phyloP scores from a whole-genome alignment of 2,797 vertebrate species.

The Carcharodon carcharias region DNA sequence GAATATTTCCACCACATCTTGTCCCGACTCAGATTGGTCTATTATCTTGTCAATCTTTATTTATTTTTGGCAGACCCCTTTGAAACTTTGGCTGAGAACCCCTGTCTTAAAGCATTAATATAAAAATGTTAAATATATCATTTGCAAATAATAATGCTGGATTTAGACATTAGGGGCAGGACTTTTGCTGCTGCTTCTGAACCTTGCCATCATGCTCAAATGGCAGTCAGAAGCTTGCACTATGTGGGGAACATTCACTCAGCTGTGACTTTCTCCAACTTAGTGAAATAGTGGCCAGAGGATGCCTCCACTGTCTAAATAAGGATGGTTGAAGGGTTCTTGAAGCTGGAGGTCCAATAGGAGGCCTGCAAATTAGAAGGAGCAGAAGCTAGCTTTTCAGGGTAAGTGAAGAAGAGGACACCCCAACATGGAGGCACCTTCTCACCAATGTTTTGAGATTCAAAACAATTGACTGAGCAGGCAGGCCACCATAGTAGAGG shows the following conservation, averaged over 20 bases:
- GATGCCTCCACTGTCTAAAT: too few species aligned
- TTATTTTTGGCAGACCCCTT: not conserved
- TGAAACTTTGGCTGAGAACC: not conserved
- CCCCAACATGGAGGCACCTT: not conserved
- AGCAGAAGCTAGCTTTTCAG: not conserved
- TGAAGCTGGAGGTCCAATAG: not conserved
- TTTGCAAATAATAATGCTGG: not conserved
- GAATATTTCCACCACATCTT: not conserved
- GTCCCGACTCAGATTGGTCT: not conserved
- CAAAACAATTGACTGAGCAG: not conserved
- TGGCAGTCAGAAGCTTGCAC: not conserved
- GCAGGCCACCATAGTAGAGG: not conserved
- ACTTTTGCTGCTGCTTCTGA: not conserved
- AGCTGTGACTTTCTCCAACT: too few species aligned
- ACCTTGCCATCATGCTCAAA: not conserved
- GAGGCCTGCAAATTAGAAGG: not conserved
- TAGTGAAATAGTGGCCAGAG: not conserved
- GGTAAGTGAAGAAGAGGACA: not conserved
- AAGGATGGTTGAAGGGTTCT: not conserved
- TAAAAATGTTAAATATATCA: not conserved
- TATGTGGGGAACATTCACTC: not conserved
- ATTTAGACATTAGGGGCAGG: not conserved
- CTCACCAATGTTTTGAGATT: not conserved
- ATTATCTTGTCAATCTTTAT: not conserved
- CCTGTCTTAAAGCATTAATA: not conserved